Evolutionary conservation across 2,113 vertebrate genomes (phyloP).

Genomic region (Porphyrio hochstetteri): DNA sequence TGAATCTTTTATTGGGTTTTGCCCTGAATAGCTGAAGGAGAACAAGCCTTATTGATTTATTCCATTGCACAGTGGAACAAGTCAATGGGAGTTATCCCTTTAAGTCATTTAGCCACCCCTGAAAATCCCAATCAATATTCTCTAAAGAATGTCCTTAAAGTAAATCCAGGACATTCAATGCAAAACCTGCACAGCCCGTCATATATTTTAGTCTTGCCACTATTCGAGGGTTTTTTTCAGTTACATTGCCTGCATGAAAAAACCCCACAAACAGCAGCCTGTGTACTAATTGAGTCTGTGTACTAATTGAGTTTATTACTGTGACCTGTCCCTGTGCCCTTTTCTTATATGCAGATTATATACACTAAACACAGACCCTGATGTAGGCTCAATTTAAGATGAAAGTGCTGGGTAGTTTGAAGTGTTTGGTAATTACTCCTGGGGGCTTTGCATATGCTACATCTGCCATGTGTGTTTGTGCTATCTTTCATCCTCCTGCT

Average conservation of each 20-base stretch:
- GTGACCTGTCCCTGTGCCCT: neutral
- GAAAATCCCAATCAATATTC: slow-evolving; percentile 15
- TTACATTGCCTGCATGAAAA: neutral
- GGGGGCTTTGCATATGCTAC: neutral
- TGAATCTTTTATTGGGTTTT: slow-evolving; percentile 3
- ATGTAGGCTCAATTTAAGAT: neutral
- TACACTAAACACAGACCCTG: neutral
- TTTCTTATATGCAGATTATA: neutral
- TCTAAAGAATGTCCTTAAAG: slow-evolving; percentile 3
- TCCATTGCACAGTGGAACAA: neutral
- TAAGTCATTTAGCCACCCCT: slow-evolving; percentile 16
- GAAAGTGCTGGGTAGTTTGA: neutral
- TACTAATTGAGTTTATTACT: neutral
- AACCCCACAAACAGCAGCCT: neutral
- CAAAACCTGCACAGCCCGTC: neutral
- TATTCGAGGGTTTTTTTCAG: neutral
- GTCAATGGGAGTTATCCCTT: slow-evolving; percentile 25
- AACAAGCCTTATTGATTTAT: slow-evolving; percentile 15
- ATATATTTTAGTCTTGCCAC: neutral
- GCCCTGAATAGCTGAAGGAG: neutral
- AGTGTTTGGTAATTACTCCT: neutral
- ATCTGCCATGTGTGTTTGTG: neutral
- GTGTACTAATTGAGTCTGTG: neutral
- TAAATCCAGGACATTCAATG: slow-evolving; percentile 14
- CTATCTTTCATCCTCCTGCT: neutral